Base-by-base conservation (phyloP, 2,888 invertebrate species). In the Allygus modestus region DNA sequence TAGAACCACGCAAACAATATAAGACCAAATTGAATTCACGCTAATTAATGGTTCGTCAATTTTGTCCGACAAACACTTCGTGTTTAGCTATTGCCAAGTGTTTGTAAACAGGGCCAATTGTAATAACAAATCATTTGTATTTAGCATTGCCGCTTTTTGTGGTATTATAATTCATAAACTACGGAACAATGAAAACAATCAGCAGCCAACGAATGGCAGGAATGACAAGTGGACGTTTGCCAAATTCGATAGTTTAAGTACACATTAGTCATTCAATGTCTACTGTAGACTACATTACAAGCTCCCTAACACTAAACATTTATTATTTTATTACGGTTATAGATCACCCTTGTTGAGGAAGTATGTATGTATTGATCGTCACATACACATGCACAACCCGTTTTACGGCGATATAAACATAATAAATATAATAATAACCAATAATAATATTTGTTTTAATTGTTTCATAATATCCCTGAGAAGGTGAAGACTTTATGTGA, bases 41-140 rank as follows among this genome's bases (percentile, higher is more conserved):
- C 58, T 58, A 58, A 58, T 58, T 58, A 58, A 58, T 23, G 58
- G 58, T 1, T 23, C 58, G 58, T 58, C 58, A 58, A 23, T 58
- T 58, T 58, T n/a, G 58, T 58, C 9, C 58, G 12, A 23, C 58
- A 20, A 58, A 58, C 58, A 58, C 12, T 23, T 12, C 23, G 20
- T 58, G 58, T 58, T 58, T 58, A 58, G 7, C 23, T 4, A 11
- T 65, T 31, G 65, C 65, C 65, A 65, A 65, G 12, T 65, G 65
- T 20, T 31, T 65, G 65, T 65, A 65, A 65, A 65, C 65, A 31
- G 28, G 12, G 65, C 2, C 0, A 28, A 65, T 65, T 26, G 17
- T 65, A 31, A 65, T 65, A 65, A 65, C 65, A 65, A 65, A 65
- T 65, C 65, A 65, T 31, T n/a, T 31, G 31, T 28, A 31, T 65